These are phyloP conservation scores for Gastracanthus pulcherrimus DNA, from an alignment of 2,888 invertebrate genomes.

Conservation along the genomic window DNA sequence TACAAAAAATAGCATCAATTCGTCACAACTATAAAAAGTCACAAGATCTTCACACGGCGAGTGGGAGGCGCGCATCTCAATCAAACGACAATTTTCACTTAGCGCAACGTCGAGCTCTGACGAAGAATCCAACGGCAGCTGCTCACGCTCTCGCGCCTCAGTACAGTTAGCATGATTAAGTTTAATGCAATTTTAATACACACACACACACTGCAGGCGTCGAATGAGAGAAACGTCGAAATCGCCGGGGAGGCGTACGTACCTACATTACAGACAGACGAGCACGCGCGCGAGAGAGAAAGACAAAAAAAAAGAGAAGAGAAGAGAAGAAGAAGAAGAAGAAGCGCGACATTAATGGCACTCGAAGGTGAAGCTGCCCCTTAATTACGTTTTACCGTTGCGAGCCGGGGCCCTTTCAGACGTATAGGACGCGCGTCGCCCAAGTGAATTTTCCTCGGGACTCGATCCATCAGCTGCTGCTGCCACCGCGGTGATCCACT, in stretches of 20 bases:
- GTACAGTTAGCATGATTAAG: conserved; percentile 49
- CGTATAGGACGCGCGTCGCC: too few relatives aligned
- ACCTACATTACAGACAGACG: too few relatives aligned
- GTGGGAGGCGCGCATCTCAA: neutral
- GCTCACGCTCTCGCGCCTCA: neutral
- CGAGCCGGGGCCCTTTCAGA: neutral
- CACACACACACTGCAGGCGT: too few relatives aligned
- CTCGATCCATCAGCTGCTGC: conserved; percentile 23
- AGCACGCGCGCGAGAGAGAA: neutral
- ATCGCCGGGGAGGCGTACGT: neutral
- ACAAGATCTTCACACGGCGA: too few relatives aligned
- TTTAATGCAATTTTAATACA: conserved; percentile 52
- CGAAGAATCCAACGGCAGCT: neutral
- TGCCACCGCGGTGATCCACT: conserved; percentile 21
- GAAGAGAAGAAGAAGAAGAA: neutral
- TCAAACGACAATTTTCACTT: conserved; percentile 44
- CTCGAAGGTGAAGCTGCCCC: conserved; percentile 46
- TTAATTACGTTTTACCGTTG: conserved; percentile 56
- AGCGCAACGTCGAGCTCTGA: too few relatives aligned
- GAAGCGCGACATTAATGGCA: conserved; percentile 52
- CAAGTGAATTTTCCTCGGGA: conserved; percentile 19
- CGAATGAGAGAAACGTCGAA: conserved; percentile 27
- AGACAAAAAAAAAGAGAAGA: neutral
- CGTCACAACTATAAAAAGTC: too few relatives aligned
- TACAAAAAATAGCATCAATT: neutral